A percentile compares a stretch with the other conserved stretches of the same genome.
Evolutionary conservation across 1,140 invertebrate species (phyloP).

Genomic region (Asbolus verrucosus): DNA sequence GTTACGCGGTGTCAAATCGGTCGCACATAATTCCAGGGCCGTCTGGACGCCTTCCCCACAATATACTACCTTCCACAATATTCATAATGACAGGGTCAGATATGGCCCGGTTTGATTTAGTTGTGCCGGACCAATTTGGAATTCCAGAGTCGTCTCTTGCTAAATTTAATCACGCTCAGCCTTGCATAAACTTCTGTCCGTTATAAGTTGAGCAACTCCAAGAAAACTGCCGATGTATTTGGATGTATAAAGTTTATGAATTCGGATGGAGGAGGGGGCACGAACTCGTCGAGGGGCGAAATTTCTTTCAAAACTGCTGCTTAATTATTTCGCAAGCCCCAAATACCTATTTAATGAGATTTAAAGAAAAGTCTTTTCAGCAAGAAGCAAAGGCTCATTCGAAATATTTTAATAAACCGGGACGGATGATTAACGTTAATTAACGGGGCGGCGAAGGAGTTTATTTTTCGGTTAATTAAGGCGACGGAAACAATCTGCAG

Average conservation of each 20-base stretch:
- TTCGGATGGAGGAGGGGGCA: not conserved
- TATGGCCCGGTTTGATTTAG: conserved; percentile 32
- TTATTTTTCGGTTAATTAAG: conserved; percentile 37
- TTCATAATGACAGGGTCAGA: conserved; percentile 37
- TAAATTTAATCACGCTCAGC: conserved; percentile 46
- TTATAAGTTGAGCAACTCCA: conserved; percentile 41
- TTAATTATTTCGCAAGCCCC: conserved; percentile 43
- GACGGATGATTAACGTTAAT: conserved; percentile 47
- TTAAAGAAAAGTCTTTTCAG: conserved; percentile 43
- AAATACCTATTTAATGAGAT: conserved; percentile 47
- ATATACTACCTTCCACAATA: conserved; percentile 24
- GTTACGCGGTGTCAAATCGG: conserved; percentile 41
- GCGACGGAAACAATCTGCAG: not conserved
- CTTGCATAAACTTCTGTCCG: conserved; percentile 42
- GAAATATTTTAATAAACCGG: conserved; percentile 48
- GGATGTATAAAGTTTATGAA: conserved; percentile 44
- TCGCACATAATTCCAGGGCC: conserved; percentile 36
- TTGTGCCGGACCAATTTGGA: conserved; percentile 35
- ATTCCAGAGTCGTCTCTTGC: conserved; percentile 24
- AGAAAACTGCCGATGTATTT: conserved; percentile 40
- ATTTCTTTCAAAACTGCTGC: conserved; percentile 40
- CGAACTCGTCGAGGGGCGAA: not conserved
- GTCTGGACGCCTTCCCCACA: conserved; percentile 24
- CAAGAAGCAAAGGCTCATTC: conserved; percentile 28
- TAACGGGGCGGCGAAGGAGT: conserved; percentile 22